These are phyloP conservation scores for Chiloscyllium punctatum DNA, from an alignment of 2,797 vertebrate genomes.

Conservation along the genomic window DNA sequence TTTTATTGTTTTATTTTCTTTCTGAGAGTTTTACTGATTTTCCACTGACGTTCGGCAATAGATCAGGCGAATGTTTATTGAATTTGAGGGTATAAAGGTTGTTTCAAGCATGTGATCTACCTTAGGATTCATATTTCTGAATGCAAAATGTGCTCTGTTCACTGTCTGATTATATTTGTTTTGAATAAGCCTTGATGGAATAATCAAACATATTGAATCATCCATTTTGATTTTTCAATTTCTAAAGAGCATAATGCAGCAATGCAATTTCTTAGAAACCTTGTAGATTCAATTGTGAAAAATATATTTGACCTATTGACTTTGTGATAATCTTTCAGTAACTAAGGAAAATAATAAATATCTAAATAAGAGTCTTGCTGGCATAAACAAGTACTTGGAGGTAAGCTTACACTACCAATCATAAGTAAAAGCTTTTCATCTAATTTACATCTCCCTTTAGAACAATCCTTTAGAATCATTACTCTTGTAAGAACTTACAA, in stretches of 20 bases:
- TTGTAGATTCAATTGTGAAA: background rate
- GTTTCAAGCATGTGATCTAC: background rate
- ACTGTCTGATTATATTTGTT: background rate
- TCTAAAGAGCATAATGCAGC: background rate
- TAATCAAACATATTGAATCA: background rate
- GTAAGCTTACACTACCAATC: background rate
- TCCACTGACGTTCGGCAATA: background rate
- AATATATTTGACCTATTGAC: background rate
- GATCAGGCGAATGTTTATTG: background rate
- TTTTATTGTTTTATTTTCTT: background rate
- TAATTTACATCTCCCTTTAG: background rate
- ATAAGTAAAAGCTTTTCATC: background rate
- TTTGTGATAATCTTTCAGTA: background rate
- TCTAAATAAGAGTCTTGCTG: background rate
- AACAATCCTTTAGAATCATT: background rate
- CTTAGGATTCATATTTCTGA: background rate
- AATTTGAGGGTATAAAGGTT: background rate
- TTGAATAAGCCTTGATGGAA: background rate
- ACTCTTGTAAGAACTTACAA: background rate
- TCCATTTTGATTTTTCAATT: background rate
- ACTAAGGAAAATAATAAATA: background rate
- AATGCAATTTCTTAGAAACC: background rate
- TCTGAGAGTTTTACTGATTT: background rate
- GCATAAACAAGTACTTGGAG: background rate
- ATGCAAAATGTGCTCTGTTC: background rate